A percentile compares a stretch with the other conserved stretches of the same genome.
These are phyloP conservation scores for Lutra lutra DNA, from an alignment of 2,797 vertebrate species.

Conservation along the genomic window DNA sequence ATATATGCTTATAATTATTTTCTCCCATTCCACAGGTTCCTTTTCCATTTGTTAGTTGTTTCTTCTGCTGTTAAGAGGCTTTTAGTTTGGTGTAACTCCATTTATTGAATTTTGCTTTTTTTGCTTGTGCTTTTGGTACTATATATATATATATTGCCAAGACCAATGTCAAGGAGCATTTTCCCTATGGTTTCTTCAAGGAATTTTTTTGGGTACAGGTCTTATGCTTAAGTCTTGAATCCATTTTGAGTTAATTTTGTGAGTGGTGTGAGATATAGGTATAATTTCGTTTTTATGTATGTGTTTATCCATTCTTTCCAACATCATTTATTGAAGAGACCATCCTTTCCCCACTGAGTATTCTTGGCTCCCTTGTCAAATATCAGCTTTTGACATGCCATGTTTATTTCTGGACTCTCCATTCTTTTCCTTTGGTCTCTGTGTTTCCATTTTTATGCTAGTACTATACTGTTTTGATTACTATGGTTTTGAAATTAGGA, in stretches of 20 bases:
- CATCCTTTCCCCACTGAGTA: neutral
- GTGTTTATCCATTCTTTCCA: neutral
- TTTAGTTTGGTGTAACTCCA: neutral
- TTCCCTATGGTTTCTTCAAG: neutral
- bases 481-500: neutral
- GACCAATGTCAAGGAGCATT: neutral
- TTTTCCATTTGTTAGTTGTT: neutral
- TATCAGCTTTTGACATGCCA: neutral
- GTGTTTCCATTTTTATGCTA: neutral
- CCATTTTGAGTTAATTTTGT: neutral
- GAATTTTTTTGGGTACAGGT: neutral
- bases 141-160: neutral
- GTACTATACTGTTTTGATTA: neutral
- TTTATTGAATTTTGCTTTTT: neutral
- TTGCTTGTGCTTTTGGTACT: neutral
- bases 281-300: neutral
- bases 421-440: neutral
- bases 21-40: neutral
- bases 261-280: neutral
- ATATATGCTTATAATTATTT: neutral
- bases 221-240: neutral
- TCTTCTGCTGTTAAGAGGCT: neutral
- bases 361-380: neutral
- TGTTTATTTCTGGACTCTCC: neutral
- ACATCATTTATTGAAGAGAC: neutral